A percentile compares a stretch with the other conserved stretches of the same genome.
Conservation (phyloP, 1,140 invertebrate species). For the Cherax destructor region DNA sequence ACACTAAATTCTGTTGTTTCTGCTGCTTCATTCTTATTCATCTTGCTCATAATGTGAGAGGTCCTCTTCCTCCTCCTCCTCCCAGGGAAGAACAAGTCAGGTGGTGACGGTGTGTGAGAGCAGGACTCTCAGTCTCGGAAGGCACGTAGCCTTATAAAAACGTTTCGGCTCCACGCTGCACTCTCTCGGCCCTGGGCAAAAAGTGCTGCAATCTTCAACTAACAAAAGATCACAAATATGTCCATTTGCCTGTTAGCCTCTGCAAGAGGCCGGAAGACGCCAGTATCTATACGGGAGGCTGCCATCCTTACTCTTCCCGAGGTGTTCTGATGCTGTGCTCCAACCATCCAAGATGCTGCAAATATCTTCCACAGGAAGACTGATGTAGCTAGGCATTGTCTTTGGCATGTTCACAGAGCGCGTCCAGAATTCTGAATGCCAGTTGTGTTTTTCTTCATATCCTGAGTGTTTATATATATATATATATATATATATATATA, state of each 20-base stretch:
- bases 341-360: background rate
- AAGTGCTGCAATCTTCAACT: conserved; percentile 20
- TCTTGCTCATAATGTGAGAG: background rate
- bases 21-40: background rate
- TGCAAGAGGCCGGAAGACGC: background rate
- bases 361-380: background rate
- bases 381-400: background rate
- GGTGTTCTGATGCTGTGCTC: background rate
- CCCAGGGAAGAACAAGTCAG: background rate
- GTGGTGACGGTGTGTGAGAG: too few relatives aligned
- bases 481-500: too few relatives aligned
- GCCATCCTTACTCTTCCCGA: background rate
- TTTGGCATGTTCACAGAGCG: background rate
- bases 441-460: too few relatives aligned
- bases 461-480: too few relatives aligned
- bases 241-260: conserved; percentile 8
- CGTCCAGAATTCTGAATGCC: background rate
- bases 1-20: too few relatives aligned
- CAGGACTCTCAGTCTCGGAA: background rate
- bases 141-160: conserved; percentile 27
- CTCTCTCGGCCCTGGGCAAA: conserved; percentile 15
- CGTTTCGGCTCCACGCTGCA: conserved; percentile 11
- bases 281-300: background rate
- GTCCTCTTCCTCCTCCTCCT: background rate
- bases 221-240: conserved; percentile 30